Evolutionary conservation across 1,140 invertebrate genomes (phyloP), one percentile per base, ranked within the genome.

Genomic region (Antheraea pernyi): DNA sequence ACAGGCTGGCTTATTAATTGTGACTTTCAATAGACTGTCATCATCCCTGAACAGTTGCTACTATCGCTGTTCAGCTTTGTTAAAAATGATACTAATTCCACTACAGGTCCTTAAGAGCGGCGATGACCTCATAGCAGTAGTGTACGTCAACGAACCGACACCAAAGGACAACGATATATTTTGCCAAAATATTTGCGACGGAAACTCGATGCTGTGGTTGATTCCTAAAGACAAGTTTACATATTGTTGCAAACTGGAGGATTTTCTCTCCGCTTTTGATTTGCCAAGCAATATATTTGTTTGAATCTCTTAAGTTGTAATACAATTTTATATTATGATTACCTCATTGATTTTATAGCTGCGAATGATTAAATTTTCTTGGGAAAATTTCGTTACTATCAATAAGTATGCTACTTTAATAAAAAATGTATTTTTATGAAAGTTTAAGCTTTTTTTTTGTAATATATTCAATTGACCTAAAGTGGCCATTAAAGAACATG

Each of bases 151-250:
- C 42, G 67, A 65, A 22, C 39, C 42, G 3, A 7, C 19, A 19
- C 62, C 67, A 16, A 39, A 22, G n/a, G 42, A 66, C 9, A 19
- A 16, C 3, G 62, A 72, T 30, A 61, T 66, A 13, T 53, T 69
- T 59, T 69, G 71, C 22, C 42, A 69, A 30, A 58, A 66, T 59
- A 22, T 68, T n/a, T 72, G 70, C 58, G 19, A 53, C 10, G 22
- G 37, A 7, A 42, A 61, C 10, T 16, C 36, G n/a, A 18, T 61
- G 11, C 22, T 66, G 10, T 68, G 71, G 71, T 22, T 69, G 0
- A 10, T 11, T 18, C 7, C 19, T 7, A 37, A 39, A 18, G 64
- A 63, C 42, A 30, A 69, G 3, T 67, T 59, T 19, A 65, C 66
- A 18, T 72, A 72, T 42, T 72, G 70, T 10, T 72, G 70, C 58